Conservation (phyloP, 2,113 vertebrate species). For the Scomber japonicus region DNA sequence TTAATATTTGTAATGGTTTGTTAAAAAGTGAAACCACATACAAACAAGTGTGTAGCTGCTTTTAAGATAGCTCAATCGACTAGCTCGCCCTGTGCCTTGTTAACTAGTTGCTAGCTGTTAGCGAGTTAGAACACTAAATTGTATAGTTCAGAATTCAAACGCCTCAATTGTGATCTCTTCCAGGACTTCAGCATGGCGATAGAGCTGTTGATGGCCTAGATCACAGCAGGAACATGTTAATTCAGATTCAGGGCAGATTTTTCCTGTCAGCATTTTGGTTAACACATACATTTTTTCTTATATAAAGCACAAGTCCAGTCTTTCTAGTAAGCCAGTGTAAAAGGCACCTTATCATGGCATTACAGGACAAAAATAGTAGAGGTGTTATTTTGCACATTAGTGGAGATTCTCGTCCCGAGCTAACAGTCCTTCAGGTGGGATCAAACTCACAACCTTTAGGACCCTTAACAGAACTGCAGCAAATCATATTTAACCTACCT, state of each 20-base stretch:
- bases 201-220: background rate
- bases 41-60: too few relatives aligned
- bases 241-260: conserved; percentile 29
- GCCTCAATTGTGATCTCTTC: background rate
- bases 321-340: conserved; percentile 41
- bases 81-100: background rate
- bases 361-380: background rate
- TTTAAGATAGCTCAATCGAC: too few relatives aligned
- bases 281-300: background rate
- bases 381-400: background rate
- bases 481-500: background rate
- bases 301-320: conserved; percentile 43
- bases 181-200: background rate
- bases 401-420: background rate
- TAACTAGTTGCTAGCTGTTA: background rate
- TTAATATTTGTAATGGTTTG: too few relatives aligned
- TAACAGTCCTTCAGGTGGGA: background rate
- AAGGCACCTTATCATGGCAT: conserved; percentile 65
- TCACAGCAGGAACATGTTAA: conserved; percentile 34
- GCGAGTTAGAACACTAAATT: background rate
- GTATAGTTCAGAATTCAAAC: background rate
- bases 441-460: background rate
- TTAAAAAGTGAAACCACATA: too few relatives aligned
- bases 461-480: background rate
- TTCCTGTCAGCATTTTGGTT: conserved; percentile 26